A percentile compares a stretch with the other conserved stretches of the same genome.
These are phyloP conservation scores for Calliphora vicina DNA, from an alignment of 1,140 invertebrate species.

Conservation along the genomic window DNA sequence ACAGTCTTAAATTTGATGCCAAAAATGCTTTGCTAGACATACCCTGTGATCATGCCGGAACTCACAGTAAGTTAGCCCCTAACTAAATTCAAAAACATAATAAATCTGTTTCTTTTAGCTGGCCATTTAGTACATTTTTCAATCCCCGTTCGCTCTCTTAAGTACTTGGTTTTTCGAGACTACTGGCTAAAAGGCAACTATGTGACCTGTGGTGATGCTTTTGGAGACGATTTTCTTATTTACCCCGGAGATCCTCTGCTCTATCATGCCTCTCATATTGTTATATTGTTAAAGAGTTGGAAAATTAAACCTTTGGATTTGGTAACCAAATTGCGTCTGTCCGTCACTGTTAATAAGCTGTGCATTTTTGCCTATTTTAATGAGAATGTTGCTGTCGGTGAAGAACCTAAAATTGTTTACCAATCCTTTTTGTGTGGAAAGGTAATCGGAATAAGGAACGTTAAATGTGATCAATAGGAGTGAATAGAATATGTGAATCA, in stretches of 20 bases:
- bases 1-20: slow-evolving; percentile 63
- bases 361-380: slow-evolving; percentile 43
- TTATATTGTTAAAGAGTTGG: slow-evolving; percentile 47
- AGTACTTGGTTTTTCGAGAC: slow-evolving; percentile 73
- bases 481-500: too few relatives aligned
- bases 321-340: slow-evolving; percentile 53
- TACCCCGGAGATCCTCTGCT: slow-evolving; percentile 69
- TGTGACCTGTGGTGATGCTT: slow-evolving; percentile 76
- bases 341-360: slow-evolving; percentile 57
- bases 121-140: slow-evolving; percentile 25
- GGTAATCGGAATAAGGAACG: slow-evolving; percentile 36
- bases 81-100: too few relatives aligned
- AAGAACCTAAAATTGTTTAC: slow-evolving; percentile 22
- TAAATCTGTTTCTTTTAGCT: slow-evolving; percentile 36
- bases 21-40: slow-evolving; percentile 65
- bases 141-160: slow-evolving; percentile 64
- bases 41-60: slow-evolving; percentile 59
- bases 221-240: slow-evolving; percentile 80
- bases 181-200: slow-evolving; percentile 76
- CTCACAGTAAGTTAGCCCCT: slow-evolving; percentile 43
- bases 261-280: slow-evolving; percentile 60
- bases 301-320: slow-evolving; percentile 47
- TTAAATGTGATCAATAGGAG: too few relatives aligned
- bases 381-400: not conserved
- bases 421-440: slow-evolving; percentile 38